Percentiles rank a stretch among this genome's conserved stretches.
phyloP scores from a whole-genome alignment of 1,140 invertebrate genomes.

The Phthorimaea operculella region DNA sequence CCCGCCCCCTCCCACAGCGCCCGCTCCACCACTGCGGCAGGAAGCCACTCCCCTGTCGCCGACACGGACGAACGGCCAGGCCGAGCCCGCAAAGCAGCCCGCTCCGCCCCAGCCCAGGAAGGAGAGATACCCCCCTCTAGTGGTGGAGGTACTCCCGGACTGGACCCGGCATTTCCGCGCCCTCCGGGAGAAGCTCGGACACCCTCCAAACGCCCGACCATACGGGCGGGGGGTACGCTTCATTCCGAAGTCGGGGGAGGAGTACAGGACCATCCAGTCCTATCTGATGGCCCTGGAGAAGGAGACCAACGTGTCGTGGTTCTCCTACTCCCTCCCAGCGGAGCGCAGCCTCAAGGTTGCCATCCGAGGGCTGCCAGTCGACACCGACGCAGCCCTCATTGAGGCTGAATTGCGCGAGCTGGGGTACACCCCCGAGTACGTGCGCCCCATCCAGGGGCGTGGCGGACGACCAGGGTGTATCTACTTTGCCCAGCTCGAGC shows the following conservation, averaged over 20 bases:
- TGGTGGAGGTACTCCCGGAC: neutral
- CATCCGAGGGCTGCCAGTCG: neutral
- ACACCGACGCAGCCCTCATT: neutral
- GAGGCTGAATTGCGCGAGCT: neutral
- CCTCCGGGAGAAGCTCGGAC: neutral
- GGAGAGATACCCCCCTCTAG: neutral
- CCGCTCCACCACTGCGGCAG: neutral
- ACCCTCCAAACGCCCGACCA: neutral
- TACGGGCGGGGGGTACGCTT: neutral
- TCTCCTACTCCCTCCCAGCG: neutral
- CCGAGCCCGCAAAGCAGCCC: neutral
- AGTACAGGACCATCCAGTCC: neutral
- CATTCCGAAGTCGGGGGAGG: neutral
- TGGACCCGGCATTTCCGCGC: neutral
- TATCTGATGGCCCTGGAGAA: neutral
- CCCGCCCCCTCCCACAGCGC: neutral
- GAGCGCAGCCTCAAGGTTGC: neutral
- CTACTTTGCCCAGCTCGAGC: neutral
- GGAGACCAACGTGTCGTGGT: neutral
- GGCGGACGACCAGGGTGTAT: neutral
- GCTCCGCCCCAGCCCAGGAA: neutral
- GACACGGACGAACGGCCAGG: neutral
- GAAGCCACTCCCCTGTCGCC: neutral
- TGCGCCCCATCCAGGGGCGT: neutral
- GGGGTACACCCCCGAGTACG: neutral